Base-by-base conservation (phyloP, 2,797 vertebrate species). In the Sebastolobus altivelis region DNA sequence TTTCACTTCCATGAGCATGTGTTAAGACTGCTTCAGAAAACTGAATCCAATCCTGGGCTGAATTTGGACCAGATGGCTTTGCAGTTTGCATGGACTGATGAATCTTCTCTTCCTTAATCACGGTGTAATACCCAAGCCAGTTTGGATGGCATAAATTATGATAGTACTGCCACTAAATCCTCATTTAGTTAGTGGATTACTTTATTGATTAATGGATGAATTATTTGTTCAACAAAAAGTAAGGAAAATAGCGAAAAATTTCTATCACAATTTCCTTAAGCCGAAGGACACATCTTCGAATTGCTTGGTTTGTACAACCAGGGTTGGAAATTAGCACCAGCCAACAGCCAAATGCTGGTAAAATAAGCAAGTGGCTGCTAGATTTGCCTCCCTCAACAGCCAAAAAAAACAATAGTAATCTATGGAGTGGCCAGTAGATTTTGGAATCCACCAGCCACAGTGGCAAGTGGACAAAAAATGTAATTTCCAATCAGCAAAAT, bases 1-100 rank as follows among this genome's bases (percentile, higher is more conserved):
- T 71, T 86, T 82, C 70, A 65, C 75, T 65, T 75, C 71, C 73
- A 82, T 38, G 68, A 78, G 79, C 79, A 63, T 71, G 82, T 87
- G 81, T 86, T 80, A 5, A 83, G 37, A 58, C 65, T 55, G 56
- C 72, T 79, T 78, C 43, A 29, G 66, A 79, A 84, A 85, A 76
- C 72, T 43, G 80, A 74, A 82, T 83, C 82, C 43, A 80, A 33
- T 37, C 63, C 40, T 37, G 49, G 38, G 29, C 35, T 69, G 70
- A 49, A 84, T 83, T 65, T 65, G 27, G 31, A 78, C 68, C 81
- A 84, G 82, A 87, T 85, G 85, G 77, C 20, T 63, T 46, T 69
- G 56, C 61, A 40, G 56, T 85, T 77, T 78, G n/a, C 63, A 18
- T 40, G 10, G 65, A 43, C 9, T 40, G 29, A 10, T 65, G 40